phyloP scores from a whole-genome alignment of 2,888 invertebrate species.

The Lasioglossum marginatum region DNA sequence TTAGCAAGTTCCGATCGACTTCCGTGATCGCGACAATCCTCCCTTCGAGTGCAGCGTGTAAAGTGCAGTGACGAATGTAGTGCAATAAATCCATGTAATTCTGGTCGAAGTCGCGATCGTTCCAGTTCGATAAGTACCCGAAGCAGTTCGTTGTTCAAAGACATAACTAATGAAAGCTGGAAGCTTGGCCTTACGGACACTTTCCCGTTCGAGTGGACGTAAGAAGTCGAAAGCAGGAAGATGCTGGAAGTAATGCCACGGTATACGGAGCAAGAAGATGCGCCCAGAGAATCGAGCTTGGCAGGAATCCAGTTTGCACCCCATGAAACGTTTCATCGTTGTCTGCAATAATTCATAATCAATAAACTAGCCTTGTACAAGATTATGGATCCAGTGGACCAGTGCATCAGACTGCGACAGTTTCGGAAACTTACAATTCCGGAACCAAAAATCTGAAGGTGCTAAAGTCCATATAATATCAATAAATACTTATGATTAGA shows the following conservation, averaged over 20 bases:
- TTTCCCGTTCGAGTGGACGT: conserved; percentile 59
- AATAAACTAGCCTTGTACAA: conserved; percentile 12
- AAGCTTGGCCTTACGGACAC: conserved; percentile 65
- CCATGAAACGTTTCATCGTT: conserved; percentile 62
- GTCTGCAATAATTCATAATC: conserved; percentile 51
- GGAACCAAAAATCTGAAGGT: too few relatives aligned
- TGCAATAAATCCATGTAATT: conserved; percentile 58
- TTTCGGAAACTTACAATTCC: neutral
- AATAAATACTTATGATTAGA: too few relatives aligned
- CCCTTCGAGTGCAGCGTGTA: neutral
- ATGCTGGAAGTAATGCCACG: conserved; percentile 49
- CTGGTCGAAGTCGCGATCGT: conserved; percentile 56
- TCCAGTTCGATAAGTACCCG: conserved; percentile 64
- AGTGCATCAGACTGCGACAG: neutral
- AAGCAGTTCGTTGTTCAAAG: conserved; percentile 56
- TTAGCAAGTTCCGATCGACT: conserved; percentile 15
- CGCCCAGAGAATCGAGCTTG: conserved; percentile 60
- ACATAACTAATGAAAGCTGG: conserved; percentile 69
- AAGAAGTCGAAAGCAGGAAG: conserved; percentile 54
- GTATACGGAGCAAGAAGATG: conserved; percentile 31
- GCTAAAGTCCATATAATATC: too few relatives aligned
- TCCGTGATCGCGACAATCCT: conserved; percentile 15
- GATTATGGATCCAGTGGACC: neutral
- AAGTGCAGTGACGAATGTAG: neutral
- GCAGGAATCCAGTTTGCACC: conserved; percentile 73